phyloP scores from a whole-genome alignment of 2,888 invertebrate genomes.

The Blastobasis lacticolella region DNA sequence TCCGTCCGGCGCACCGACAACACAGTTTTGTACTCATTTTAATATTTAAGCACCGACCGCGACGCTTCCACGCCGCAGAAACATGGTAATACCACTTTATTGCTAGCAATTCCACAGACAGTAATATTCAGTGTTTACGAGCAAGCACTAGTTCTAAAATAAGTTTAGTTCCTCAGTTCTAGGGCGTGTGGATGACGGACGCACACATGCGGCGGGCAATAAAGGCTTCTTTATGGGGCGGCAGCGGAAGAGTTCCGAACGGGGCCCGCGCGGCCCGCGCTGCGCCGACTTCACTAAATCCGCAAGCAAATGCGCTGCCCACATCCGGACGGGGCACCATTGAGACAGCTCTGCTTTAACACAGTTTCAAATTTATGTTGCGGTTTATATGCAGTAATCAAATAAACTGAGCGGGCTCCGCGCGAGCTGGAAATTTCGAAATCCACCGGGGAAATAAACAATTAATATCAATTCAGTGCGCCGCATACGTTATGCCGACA shows the following conservation, averaged over 20 bases:
- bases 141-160: constrained; percentile 2
- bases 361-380: neutral
- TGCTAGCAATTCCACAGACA: constrained; percentile 5
- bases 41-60: constrained; percentile 35
- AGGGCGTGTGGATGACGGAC: constrained; percentile 41
- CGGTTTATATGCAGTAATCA: constrained; percentile 1
- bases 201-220: constrained; percentile 36
- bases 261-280: constrained; percentile 10
- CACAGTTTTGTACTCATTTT: constrained; percentile 29
- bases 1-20: constrained; percentile 25
- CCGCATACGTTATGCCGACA: neutral
- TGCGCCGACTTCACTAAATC: constrained; percentile 39
- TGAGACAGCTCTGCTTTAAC: constrained; percentile 11
- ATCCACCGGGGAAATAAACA: constrained; percentile 16
- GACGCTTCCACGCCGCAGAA: neutral
- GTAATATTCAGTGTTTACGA: constrained; percentile 7
- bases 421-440: constrained; percentile 14
- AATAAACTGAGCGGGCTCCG: neutral
- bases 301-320: constrained; percentile 47
- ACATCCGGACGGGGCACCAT: constrained; percentile 27
- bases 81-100: constrained; percentile 11
- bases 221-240: constrained; percentile 53
- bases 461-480: constrained; percentile 4
- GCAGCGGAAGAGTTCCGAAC: constrained; percentile 39
- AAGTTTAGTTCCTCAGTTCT: constrained; percentile 17